Evolutionary conservation across 2,113 vertebrate genomes (phyloP).

Genomic region (Chrysochloris asiatica): DNA sequence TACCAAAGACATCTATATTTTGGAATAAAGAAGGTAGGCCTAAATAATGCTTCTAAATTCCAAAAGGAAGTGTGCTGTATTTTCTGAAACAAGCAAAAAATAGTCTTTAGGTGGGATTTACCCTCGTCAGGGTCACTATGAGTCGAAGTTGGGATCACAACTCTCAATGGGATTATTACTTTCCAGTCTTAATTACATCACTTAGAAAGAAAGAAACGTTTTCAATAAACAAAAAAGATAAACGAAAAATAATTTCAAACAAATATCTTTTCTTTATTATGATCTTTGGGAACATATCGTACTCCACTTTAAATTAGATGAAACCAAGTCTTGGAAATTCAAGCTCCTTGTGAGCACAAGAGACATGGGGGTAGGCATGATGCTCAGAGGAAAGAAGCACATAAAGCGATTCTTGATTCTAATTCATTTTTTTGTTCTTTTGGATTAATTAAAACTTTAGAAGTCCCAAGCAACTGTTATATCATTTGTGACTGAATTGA

Average conservation of each 20-base stretch:
- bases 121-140: too few species aligned
- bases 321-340: conserved; percentile 69
- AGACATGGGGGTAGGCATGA: conserved; percentile 44
- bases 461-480: conserved; percentile 68
- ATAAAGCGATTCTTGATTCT: conserved; percentile 65
- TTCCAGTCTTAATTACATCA: conserved; percentile 42
- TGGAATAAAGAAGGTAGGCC: neutral
- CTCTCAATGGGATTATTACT: conserved; percentile 23
- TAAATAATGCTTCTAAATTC: neutral
- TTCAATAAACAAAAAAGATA: conserved; percentile 46
- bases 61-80: conserved; percentile 27
- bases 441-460: conserved; percentile 70
- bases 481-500: conserved; percentile 65
- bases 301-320: conserved; percentile 64
- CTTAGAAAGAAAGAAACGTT: conserved; percentile 62
- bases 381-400: conserved; percentile 60
- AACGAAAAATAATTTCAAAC: conserved; percentile 41
- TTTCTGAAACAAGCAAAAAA: conserved; percentile 42
- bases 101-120: neutral
- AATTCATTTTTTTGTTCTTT: conserved; percentile 66
- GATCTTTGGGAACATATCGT: conserved; percentile 58
- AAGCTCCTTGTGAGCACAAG: conserved; percentile 65
- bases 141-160: too few species aligned
- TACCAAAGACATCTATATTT: neutral
- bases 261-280: conserved; percentile 54